Conservation (phyloP, 23 tunicate genomes). For the Botrylloides violaceus region DNA sequence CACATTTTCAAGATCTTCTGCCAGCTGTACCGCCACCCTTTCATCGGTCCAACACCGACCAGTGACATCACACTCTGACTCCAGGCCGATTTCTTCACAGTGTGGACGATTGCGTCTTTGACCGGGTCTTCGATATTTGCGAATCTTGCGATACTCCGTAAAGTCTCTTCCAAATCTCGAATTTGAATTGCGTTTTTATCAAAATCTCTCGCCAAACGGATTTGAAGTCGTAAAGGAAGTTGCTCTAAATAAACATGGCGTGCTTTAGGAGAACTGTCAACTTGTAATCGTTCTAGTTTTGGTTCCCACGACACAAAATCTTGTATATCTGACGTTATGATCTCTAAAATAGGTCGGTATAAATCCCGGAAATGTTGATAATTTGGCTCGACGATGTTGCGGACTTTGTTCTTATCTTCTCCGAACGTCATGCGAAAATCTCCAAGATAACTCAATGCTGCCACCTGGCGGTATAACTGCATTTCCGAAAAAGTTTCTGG, state of each 20-base stretch:
- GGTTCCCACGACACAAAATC: conserved; percentile 40
- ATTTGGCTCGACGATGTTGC: conserved; percentile 67
- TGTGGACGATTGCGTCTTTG: conserved; percentile 39
- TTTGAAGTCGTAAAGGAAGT: conserved; percentile 41
- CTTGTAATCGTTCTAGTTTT: conserved; percentile 22
- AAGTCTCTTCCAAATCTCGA: conserved; percentile 78
- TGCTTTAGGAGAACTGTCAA: conserved; percentile 55
- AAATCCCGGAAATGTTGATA: conserved; percentile 48
- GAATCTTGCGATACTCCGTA: conserved; percentile 61
- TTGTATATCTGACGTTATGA: conserved; percentile 15
- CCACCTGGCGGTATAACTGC: conserved; percentile 49
- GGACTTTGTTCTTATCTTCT: conserved; percentile 68
- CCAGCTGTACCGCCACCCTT: conserved; percentile 38
- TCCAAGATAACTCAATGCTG: conserved; percentile 67
- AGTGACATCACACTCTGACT: conserved; percentile 59
- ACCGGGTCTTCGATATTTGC: conserved; percentile 59
- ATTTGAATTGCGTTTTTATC: conserved; percentile 62
- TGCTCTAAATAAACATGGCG: conserved; percentile 39
- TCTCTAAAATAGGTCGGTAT: conserved; percentile 57
- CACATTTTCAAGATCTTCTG: conserved; percentile 62
- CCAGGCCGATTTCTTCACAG: conserved; percentile 42
- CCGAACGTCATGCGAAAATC: conserved; percentile 85
- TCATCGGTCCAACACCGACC: conserved; percentile 57
- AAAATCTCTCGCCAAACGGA: conserved; percentile 43
- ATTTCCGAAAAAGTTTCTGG: conserved; percentile 75